Evolutionary conservation across 2,888 invertebrate genomes (phyloP).

Genomic region (Melanargia galathea): DNA sequence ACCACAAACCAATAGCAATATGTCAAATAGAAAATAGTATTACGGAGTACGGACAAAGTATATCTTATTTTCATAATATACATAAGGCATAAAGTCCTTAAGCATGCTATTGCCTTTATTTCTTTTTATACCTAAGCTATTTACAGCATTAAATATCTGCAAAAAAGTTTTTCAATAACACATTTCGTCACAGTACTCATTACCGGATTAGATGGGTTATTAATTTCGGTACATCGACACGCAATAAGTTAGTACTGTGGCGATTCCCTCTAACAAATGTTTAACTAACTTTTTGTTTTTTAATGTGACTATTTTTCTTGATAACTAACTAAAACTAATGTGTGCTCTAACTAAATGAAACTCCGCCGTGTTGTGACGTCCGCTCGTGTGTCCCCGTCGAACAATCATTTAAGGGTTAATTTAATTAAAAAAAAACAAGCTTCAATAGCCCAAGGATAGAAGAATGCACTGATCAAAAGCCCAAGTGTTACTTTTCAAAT

Average conservation of each 20-base stretch:
- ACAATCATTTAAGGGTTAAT: conserved; percentile 6
- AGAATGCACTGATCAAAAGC: neutral
- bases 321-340: conserved; percentile 37
- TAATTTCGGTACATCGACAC: no score
- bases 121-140: conserved; percentile 24
- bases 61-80: conserved; percentile 32
- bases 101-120: conserved; percentile 31
- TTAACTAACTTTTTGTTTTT: conserved; percentile 12
- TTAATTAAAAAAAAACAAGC: no score
- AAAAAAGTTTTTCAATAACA: conserved; percentile 22
- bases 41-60: neutral
- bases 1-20: neutral
- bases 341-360: conserved; percentile 34
- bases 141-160: conserved; percentile 16
- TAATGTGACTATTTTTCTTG: conserved; percentile 23
- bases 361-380: conserved; percentile 77
- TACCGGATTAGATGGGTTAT: no score
- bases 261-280: conserved; percentile 4
- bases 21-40: neutral
- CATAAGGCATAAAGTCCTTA: conserved; percentile 25
- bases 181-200: conserved; percentile 21
- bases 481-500: no score
- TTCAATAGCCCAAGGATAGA: neutral
- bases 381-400: conserved; percentile 69
- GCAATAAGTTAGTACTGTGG: conserved; percentile 1